phyloP scores from a whole-genome alignment of 1,140 invertebrate genomes.

The Drosophila santomea region DNA sequence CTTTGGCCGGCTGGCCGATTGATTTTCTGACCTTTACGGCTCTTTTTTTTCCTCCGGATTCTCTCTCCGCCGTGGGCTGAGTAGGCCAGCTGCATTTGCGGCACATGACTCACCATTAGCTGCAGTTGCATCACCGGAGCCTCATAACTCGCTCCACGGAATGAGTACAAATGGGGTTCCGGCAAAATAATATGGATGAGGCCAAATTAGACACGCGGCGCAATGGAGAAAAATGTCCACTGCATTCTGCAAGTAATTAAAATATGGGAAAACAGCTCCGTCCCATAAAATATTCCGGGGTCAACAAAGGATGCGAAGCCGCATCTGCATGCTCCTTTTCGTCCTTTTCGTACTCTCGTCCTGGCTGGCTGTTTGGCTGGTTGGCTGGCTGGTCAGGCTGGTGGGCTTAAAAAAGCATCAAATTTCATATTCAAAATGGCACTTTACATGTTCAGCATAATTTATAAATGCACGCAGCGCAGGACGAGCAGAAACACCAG shows the following conservation, averaged over 20 bases:
- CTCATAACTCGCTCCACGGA: slow-evolving; percentile 21
- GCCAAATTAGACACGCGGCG: slow-evolving; percentile 52
- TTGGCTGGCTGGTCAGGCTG: slow-evolving; percentile 35
- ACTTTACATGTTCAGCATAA: slow-evolving; percentile 84
- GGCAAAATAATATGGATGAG: slow-evolving; percentile 52
- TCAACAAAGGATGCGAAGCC: slow-evolving; percentile 49
- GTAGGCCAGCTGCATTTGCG: slow-evolving; percentile 53
- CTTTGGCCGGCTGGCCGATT: slow-evolving; percentile 76
- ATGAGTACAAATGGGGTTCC: slow-evolving; percentile 65
- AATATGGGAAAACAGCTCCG: slow-evolving; percentile 60
- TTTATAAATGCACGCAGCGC: slow-evolving; percentile 81
- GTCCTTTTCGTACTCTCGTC: neutral
- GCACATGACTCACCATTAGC: slow-evolving; percentile 47
- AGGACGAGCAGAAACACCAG: slow-evolving; percentile 15
- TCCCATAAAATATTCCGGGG: slow-evolving; percentile 64
- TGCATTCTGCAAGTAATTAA: slow-evolving; percentile 80
- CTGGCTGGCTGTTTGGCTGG: slow-evolving; percentile 13
- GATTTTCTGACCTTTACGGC: slow-evolving; percentile 84
- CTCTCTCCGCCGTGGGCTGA: neutral
- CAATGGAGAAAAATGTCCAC: slow-evolving; percentile 64
- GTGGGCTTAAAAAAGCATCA: slow-evolving; percentile 84
- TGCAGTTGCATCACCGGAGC: slow-evolving; percentile 17
- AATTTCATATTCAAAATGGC: slow-evolving; percentile 85
- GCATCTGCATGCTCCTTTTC: neutral
- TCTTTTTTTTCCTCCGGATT: slow-evolving; percentile 4